Conservation (phyloP, 1,140 invertebrate species). For the Tetraneura akinire region DNA sequence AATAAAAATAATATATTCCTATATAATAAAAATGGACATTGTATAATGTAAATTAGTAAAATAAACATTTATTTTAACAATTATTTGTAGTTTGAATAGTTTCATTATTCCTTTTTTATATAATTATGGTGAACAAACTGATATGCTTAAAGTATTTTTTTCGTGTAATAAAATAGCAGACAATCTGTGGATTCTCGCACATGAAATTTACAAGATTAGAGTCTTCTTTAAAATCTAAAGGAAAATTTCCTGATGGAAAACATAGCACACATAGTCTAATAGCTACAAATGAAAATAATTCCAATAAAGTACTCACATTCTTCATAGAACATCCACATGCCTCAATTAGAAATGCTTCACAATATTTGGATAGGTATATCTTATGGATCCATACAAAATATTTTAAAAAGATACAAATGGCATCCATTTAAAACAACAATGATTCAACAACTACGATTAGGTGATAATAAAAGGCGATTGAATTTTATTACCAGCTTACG, state of each 20-base stretch:
- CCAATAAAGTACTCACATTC: not conserved
- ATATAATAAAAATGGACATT: too few species aligned
- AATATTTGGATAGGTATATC: not conserved
- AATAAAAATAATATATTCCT: too few species aligned
- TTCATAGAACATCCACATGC: not conserved
- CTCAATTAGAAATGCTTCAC: not conserved
- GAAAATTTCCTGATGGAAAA: not conserved
- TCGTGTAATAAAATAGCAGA: not conserved
- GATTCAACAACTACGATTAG: slow-evolving; percentile 51
- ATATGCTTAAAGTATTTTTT: not conserved
- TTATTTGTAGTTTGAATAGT: too few species aligned
- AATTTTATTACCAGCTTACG: slow-evolving; percentile 48
- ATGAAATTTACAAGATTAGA: not conserved
- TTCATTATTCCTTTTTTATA: too few species aligned
- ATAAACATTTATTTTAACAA: too few species aligned
- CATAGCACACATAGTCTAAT: not conserved
- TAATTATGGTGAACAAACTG: not conserved
- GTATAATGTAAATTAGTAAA: too few species aligned
- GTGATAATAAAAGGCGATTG: slow-evolving; percentile 44
- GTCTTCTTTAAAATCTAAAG: not conserved
- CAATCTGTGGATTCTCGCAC: not conserved
- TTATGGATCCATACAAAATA: not conserved
- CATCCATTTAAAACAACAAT: slow-evolving; percentile 52
- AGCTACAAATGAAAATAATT: not conserved
- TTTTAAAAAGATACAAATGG: slow-evolving; percentile 39